A percentile compares a stretch with the other conserved stretches of the same genome.
phyloP scores from a whole-genome alignment of 2,113 vertebrate genomes.

The Lophochroa leadbeateri region DNA sequence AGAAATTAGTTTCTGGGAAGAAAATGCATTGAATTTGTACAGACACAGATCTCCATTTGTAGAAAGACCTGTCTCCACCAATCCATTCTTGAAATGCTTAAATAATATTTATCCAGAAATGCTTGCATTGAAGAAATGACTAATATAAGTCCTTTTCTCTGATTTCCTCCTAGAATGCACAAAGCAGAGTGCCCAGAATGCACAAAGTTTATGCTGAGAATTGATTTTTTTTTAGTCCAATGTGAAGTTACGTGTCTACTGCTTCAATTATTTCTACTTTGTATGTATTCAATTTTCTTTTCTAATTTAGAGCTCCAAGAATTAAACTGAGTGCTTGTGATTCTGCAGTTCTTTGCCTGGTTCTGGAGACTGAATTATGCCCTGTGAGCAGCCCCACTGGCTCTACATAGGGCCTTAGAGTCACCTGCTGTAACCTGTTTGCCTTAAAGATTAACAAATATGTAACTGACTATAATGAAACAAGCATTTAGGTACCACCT shows the following conservation, averaged over 20 bases:
- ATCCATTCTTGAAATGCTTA: neutral
- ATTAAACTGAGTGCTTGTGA: neutral
- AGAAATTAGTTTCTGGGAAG: neutral
- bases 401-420: neutral
- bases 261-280: constrained; percentile 10
- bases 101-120: neutral
- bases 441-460: neutral
- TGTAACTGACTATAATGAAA: neutral
- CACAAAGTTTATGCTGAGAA: neutral
- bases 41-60: neutral
- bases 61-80: neutral
- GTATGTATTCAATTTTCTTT: constrained; percentile 15
- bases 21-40: neutral
- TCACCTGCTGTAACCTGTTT: neutral
- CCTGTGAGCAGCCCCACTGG: neutral
- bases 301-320: neutral
- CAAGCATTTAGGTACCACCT: neutral
- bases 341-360: neutral
- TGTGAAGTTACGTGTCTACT: neutral
- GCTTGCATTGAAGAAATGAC: neutral
- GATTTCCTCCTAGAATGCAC: neutral
- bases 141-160: neutral
- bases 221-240: neutral
- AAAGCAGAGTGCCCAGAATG: neutral
- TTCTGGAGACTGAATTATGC: neutral